These are phyloP conservation scores for human (Homo sapiens) DNA, from an alignment of 2,113 vertebrate species.

Conservation along the genomic window DNA sequence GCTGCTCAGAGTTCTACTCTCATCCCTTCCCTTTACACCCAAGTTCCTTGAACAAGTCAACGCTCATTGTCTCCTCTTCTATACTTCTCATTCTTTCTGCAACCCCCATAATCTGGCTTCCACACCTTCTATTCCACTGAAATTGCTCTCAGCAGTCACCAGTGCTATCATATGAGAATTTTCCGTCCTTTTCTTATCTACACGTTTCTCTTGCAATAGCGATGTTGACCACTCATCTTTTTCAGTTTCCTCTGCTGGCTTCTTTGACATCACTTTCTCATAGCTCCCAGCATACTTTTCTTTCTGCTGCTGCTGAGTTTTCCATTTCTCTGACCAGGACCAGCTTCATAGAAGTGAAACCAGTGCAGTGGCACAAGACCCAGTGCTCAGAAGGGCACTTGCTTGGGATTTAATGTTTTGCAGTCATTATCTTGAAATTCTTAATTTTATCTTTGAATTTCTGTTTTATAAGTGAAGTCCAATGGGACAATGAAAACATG, in stretches of 20 bases:
- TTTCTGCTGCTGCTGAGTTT: neutral
- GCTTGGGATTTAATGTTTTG: neutral
- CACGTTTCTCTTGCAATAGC: neutral
- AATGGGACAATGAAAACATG: neutral
- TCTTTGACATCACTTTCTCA: neutral
- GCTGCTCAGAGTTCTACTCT: neutral
- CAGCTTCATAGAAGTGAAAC: neutral
- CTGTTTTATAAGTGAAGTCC: neutral
- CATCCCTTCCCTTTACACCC: neutral
- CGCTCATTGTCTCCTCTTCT: neutral
- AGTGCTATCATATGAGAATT: neutral
- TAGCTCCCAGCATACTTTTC: neutral
- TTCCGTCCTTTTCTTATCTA: neutral
- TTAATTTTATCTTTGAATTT: neutral
- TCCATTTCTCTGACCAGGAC: neutral
- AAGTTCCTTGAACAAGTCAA: neutral
- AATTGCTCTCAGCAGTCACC: neutral
- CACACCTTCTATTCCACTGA: neutral
- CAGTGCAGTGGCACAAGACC: neutral
- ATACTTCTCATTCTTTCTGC: neutral
- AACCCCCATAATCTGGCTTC: neutral
- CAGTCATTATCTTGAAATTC: neutral
- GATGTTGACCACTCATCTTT: neutral
- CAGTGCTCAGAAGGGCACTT: neutral
- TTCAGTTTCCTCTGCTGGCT: neutral